Evolutionary conservation across 2,797 vertebrate species (phyloP), one percentile per base, ranked within the genome.

Genomic region (Acanthopagrus latus): DNA sequence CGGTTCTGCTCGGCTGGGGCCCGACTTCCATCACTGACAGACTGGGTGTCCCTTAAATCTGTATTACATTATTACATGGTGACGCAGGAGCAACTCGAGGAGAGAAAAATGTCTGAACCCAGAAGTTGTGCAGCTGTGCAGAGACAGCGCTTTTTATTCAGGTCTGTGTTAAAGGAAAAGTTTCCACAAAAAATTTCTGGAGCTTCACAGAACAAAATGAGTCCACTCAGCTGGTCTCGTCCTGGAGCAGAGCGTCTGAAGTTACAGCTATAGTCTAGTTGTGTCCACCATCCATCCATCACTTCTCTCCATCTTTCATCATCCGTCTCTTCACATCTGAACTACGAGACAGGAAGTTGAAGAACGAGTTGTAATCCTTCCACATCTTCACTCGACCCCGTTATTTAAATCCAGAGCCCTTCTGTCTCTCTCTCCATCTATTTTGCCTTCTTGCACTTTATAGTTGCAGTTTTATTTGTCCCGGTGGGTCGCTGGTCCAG

Each of bases 391-490:
- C 48, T 9, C 7, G 2, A 7, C 63, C 64, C 38, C n/a, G n/a
- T n/a, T n/a, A n/a, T n/a, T n/a, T n/a, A n/a, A n/a, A n/a, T n/a
- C n/a, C n/a, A n/a, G n/a, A n/a, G n/a, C n/a, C n/a, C n/a, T n/a
- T n/a, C n/a, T n/a, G 27, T 27, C 27, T 27, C 2, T 57, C 33
- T 41, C 25, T 66, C 57, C 65, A 51, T 38, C 23, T 43, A 4
- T 71, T 78, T 86, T 63, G 41, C 54, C 69, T 63, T 25, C 50
- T 69, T 55, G 50, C 47, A 51, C 70, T 71, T 52, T 80, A 46
- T 64, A 79, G 83, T 79, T 62, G 3, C 17, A 10, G 46, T 77
- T 75, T 17, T 80, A 60, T 80, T 88, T 57, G 71, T 82, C 79
- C 71, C 81, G 25, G 47, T 71, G 81, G 74, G 81, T 68, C 56